These are phyloP conservation scores for Aphidius gifuensis DNA, from an alignment of 1,140 invertebrate species.

Conservation along the genomic window DNA sequence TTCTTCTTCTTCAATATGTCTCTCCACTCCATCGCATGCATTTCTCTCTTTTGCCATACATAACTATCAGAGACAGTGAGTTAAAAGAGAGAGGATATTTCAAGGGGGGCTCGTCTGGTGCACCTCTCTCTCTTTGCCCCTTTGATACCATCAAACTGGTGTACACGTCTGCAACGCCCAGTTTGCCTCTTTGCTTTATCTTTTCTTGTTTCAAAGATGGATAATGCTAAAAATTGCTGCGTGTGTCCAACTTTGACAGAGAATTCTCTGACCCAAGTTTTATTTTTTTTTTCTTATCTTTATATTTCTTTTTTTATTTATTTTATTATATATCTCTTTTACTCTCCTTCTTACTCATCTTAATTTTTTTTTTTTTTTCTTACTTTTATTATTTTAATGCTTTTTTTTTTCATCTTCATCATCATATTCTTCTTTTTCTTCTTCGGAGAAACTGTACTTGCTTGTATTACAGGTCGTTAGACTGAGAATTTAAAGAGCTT, in stretches of 20 bases:
- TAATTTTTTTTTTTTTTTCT: neutral
- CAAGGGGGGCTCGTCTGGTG: too few species aligned
- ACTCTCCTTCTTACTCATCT: neutral
- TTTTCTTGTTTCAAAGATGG: neutral
- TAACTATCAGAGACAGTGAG: conserved; percentile 2
- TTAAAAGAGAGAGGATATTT: too few species aligned
- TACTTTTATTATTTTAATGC: too few species aligned
- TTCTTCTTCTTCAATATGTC: conserved; percentile 6
- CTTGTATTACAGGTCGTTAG: too few species aligned
- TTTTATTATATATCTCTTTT: too few species aligned
- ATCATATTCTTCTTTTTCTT: too few species aligned
- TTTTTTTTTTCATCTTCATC: neutral
- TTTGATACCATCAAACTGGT: neutral
- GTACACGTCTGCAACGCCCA: conserved; percentile 17
- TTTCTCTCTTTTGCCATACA: conserved; percentile 8
- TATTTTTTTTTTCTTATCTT: too few species aligned
- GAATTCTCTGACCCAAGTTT: neutral
- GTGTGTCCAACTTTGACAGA: neutral
- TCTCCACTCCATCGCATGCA: conserved; percentile 1
- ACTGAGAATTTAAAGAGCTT: too few species aligned
- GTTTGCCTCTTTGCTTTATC: conserved; percentile 9
- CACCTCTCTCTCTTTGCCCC: neutral
- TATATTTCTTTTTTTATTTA: too few species aligned
- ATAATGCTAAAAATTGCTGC: neutral
- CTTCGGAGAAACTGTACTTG: too few species aligned